These are phyloP conservation scores for Eucera pruinosa DNA, from an alignment of 2,888 invertebrate species.

Conservation along the genomic window DNA sequence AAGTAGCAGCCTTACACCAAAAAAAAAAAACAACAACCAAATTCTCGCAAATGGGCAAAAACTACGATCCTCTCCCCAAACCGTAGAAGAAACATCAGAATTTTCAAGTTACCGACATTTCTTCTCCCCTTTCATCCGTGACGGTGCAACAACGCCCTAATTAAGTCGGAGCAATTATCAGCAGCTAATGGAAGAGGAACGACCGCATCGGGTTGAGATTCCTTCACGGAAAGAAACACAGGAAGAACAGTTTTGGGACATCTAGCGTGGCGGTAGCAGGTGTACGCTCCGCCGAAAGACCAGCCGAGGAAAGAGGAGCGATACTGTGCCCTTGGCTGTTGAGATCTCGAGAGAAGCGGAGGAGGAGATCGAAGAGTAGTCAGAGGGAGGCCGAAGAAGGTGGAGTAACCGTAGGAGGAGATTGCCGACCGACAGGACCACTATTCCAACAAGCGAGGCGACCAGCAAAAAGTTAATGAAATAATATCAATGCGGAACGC, in stretches of 20 bases:
- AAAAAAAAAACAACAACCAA: not conserved
- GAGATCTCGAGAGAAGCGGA: conserved; percentile 31
- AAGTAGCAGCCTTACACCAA: no score
- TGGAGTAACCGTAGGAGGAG: conserved; percentile 70
- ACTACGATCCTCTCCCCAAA: not conserved
- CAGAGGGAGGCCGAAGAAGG: conserved; percentile 54
- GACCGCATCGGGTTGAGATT: conserved; percentile 52
- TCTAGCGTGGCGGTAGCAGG: conserved; percentile 66
- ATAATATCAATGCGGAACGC: conserved; percentile 84
- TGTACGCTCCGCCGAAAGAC: conserved; percentile 67
- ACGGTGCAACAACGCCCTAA: conserved; percentile 45
- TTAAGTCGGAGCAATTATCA: conserved; percentile 57
- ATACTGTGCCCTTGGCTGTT: conserved; percentile 34
- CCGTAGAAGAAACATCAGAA: not conserved
- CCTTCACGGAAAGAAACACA: conserved; percentile 51
- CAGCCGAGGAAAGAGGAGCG: conserved; percentile 63
- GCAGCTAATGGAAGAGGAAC: conserved; percentile 47
- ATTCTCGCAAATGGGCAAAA: conserved; percentile 19
- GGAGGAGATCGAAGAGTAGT: conserved; percentile 54
- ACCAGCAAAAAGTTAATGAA: conserved; percentile 82
- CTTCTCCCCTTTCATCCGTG: conserved; percentile 37
- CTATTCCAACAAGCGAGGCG: conserved; percentile 74
- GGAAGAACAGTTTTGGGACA: conserved; percentile 65
- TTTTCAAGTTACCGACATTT: conserved; percentile 10
- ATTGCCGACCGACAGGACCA: conserved; percentile 71